Base-by-base conservation (phyloP, 2,888 invertebrate genomes). In the Scaptomyza reducta region DNA sequence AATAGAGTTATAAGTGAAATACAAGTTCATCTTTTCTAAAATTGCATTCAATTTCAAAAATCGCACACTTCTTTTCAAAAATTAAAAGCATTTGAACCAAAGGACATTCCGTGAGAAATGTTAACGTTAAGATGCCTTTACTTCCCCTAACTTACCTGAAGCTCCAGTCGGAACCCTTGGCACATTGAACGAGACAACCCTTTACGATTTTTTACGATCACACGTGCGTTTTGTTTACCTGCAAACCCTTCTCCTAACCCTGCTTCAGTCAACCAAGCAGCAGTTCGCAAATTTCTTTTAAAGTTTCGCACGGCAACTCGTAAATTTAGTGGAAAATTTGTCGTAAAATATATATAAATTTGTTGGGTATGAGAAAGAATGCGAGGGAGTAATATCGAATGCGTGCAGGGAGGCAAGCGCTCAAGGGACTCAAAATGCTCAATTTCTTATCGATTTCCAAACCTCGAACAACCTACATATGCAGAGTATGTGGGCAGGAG, bases 311-410 rank as follows among this genome's bases (percentile, higher is more conserved):
- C 58, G 70, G 61, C 59, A 69, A 67, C 73, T 78, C 81, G 71
- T 70, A 81, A 81, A 76, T 74, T 79, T 74, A 72, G 71, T 64
- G 59, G 64, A 64, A 67, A 82, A 63, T 84, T 64, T 72, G 64
- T 63, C 77, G 70, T 81, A 78, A 84, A 75, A 62, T 65, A 63
- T 65, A 61, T 63, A 44, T 63, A 58, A 61, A 49, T 55, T 31
- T 31, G 54, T 53, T 55, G 55, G 56, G 27, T 38, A 50, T 25
- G 18, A 16, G 50, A 14, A 22, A 41, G 50, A 27, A 18, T 27
- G 45, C 25, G 29, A 35, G n/a, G 14, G 27, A 10, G 42, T 2
- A 11, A 10, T 27, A 11, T 5, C 16, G 38, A 7, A 18, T 7
- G 38, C 7, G n/a, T 33, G 11, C 33, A 5, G 22, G 47, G 13